Evolutionary conservation across 2,113 vertebrate species (phyloP), one percentile per base, ranked within the genome.

Genomic region (Hippocampus mohnikei): DNA sequence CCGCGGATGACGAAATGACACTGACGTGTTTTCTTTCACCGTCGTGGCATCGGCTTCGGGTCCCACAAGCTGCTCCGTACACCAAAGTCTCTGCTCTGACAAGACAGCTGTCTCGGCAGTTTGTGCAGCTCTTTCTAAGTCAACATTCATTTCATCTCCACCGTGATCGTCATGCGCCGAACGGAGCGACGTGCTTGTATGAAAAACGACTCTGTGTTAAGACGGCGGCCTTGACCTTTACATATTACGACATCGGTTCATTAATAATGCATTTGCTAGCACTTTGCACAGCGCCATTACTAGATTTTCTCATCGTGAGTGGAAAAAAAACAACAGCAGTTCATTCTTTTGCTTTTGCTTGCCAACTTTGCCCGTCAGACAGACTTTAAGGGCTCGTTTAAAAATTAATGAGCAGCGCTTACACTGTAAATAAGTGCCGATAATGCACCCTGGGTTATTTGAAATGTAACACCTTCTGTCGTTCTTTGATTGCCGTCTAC

Each of bases 381-480:
- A 87, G 84, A 84, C 87, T 91, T 90, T 88, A 85, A 90, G 90
- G 91, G 86, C 74, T 83, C 84, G 77, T 88, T 89, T 87, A 91
- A 90, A 91, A 91, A 91, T 89, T 81, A 91, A 92, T 91, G 88
- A 91, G 82, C 75, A 69, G 69, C 71, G 81, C 87, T 88, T 89
- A 81, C 85, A 85, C 86, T 90, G 91, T 93, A 92, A 93, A 93
- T 92, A 92, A 89, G 86, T 88, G 84, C 85, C 81, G 87, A 89
- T 86, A 83, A 84, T 85, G 81, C 85, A 90, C 90, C 79, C 21
- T 70, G 84, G 88, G 90, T 89, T 91, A 89, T 91, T 91, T 90
- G 87, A 88, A 90, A 90, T 91, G 89, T 91, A 90, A 91, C 88
- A 91, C 86, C 90, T 75, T 81, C 90, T 88, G 89, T 89, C 84